Conservation (phyloP, 2,113 vertebrate species). For the Cichladusa arquata region DNA sequence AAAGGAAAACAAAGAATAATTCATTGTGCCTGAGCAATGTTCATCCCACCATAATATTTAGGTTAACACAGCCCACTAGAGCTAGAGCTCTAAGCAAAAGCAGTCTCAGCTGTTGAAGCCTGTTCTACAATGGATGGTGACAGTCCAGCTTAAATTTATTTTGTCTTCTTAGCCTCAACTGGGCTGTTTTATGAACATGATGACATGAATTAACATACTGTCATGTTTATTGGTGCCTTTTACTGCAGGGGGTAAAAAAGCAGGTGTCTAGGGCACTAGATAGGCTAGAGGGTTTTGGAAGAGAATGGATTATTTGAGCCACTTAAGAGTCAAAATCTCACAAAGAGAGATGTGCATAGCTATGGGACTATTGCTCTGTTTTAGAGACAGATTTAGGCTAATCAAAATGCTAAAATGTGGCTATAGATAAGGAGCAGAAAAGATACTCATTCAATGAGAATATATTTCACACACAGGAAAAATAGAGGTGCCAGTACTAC, state of each 20-base stretch:
- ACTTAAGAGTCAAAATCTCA: neutral
- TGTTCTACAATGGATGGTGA: neutral
- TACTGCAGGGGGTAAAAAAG: neutral
- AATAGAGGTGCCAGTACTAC: neutral
- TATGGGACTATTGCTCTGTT: neutral
- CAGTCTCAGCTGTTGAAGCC: neutral
- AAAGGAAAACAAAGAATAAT: slow-evolving; percentile 2
- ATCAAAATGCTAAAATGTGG: neutral
- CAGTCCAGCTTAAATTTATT: neutral
- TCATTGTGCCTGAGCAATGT: neutral
- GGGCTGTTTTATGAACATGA: neutral
- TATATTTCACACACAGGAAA: neutral
- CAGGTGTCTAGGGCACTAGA: neutral
- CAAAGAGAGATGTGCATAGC: neutral
- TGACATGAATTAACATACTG: neutral
- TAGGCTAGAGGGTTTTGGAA: neutral
- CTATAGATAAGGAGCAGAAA: neutral
- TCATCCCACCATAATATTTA: neutral
- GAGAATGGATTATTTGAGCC: neutral
- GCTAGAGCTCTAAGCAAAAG: neutral
- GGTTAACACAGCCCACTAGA: neutral
- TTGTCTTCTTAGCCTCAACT: neutral
- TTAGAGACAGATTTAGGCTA: neutral
- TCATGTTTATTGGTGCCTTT: neutral
- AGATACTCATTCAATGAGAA: neutral